Percentiles rank a stretch among this genome's conserved stretches.
phyloP scores from a whole-genome alignment of 2,113 vertebrate species.

The Festucalex cinctus region DNA sequence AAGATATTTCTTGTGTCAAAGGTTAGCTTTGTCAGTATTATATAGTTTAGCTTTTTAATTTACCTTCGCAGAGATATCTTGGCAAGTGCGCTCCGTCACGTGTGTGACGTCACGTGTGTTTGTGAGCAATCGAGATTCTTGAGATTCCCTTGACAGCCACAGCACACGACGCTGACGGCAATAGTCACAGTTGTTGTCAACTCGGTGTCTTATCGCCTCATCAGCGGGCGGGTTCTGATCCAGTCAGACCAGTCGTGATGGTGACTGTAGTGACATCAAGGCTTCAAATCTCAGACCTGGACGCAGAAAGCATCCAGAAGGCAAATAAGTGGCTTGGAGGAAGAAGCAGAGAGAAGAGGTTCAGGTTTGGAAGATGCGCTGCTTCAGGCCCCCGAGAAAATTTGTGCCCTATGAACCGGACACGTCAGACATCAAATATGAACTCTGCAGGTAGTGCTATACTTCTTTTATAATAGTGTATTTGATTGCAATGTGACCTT shows the following conservation, averaged over 20 bases:
- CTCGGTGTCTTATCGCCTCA: not conserved
- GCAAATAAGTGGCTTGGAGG: not conserved
- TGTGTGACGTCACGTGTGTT: no score
- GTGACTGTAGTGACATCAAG: conserved; percentile 6
- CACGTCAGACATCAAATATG: conserved; percentile 16
- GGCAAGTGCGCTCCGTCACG: no score
- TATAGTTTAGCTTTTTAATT: no score
- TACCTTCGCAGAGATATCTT: no score
- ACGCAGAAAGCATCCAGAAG: conserved; percentile 12
- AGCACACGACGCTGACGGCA: not conserved
- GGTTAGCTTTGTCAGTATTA: no score
- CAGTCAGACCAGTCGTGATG: conserved; percentile 26
- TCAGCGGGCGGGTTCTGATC: conserved; percentile 30
- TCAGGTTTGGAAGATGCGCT: conserved; percentile 27
- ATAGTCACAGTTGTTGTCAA: conserved; percentile 11
- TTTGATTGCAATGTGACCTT: not conserved
- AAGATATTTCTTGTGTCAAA: no score
- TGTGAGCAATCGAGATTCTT: not conserved
- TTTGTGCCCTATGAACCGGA: conserved; percentile 14
- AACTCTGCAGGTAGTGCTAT: conserved; percentile 63
- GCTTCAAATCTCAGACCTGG: conserved; percentile 17
- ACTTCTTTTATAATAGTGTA: not conserved
- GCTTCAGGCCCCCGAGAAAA: conserved; percentile 17
- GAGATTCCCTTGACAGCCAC: conserved; percentile 6
- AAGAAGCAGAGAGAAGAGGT: not conserved